These are phyloP conservation scores for Xylocopa sonorina DNA, from an alignment of 1,140 invertebrate species.

Conservation along the genomic window DNA sequence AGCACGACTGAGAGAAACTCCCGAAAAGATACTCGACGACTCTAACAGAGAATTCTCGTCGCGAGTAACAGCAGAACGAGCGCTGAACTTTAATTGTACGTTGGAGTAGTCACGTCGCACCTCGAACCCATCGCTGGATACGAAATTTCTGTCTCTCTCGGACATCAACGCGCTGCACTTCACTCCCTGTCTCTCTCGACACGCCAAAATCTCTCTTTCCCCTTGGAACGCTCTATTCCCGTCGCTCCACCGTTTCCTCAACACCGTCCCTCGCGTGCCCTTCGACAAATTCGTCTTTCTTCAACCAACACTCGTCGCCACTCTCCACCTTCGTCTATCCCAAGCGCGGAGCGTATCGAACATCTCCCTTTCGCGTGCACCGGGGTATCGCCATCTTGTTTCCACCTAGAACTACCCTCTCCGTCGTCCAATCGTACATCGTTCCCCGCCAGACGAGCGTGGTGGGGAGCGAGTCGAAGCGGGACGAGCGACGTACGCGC, in stretches of 20 bases:
- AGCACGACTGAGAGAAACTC: too few species aligned
- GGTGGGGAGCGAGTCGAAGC: background rate
- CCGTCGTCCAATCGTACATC: background rate
- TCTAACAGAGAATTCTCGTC: too few species aligned
- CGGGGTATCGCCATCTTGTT: background rate
- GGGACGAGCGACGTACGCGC: background rate
- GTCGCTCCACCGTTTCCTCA: background rate
- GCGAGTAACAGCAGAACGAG: background rate
- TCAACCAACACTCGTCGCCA: too few species aligned
- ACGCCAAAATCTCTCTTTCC: too few species aligned
- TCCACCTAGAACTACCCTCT: background rate
- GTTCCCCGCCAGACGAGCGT: background rate
- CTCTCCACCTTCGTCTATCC: background rate
- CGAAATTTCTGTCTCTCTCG: background rate
- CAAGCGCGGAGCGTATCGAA: background rate
- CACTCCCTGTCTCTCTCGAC: slow-evolving; percentile 1
- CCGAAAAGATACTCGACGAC: too few species aligned
- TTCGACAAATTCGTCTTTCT: background rate
- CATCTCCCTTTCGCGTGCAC: background rate
- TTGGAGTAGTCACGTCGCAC: background rate
- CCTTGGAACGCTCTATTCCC: background rate
- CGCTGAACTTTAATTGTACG: background rate
- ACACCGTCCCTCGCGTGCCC: background rate
- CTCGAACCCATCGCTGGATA: slow-evolving; percentile 4
- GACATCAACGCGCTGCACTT: slow-evolving; percentile 4